Base-by-base conservation (phyloP, 2,888 invertebrate genomes). In the Temnothorax unifasciatus region DNA sequence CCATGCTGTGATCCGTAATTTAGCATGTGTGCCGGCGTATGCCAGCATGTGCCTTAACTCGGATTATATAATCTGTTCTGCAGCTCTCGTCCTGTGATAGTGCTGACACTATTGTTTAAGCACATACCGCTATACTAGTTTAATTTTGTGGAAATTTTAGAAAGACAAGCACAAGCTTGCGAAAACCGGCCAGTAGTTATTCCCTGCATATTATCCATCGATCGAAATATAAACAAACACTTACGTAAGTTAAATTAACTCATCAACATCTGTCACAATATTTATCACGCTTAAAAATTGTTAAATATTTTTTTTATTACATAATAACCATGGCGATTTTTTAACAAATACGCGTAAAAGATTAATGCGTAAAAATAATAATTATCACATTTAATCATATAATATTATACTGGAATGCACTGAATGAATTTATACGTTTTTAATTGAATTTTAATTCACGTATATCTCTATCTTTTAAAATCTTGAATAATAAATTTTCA, bases 401-500 rank as follows among this genome's bases (percentile, higher is more conserved):
- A 2, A 54, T 52, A 5, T 52, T 1, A 18, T 11, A 34, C 9
- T 34, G 13, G 2, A 41, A 41, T 74, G 6, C 3, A 41, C 21
- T 18, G 6, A 73, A 25, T 6, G 0, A 15, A 73, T 73, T 52
- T 54, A 54, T 25, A 8, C 8, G 15, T 8, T 69, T 44, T 52
- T 13, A 34, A 69, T 38, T 54, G 8, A 3, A 38, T 54, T n/a
- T 73, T 54, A 38, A 57, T 25, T 73, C 2, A 44, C 15, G 13
- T n/a, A 6, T 18, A 25, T 47, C 1, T 18, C 18, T 41, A 73
- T 44, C 25, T 74, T n/a, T 59, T n/a, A 18, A 59, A 57, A 74
- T 13, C n/a, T 44, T 44, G 25, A 29, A 59, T 59, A 74, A 74
- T 74, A 2, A 74, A 74, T 73, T 25, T 74, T n/a, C 50, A 29